Evolutionary conservation across 2,113 vertebrate species (phyloP).

Genomic region (Pagrus major): DNA sequence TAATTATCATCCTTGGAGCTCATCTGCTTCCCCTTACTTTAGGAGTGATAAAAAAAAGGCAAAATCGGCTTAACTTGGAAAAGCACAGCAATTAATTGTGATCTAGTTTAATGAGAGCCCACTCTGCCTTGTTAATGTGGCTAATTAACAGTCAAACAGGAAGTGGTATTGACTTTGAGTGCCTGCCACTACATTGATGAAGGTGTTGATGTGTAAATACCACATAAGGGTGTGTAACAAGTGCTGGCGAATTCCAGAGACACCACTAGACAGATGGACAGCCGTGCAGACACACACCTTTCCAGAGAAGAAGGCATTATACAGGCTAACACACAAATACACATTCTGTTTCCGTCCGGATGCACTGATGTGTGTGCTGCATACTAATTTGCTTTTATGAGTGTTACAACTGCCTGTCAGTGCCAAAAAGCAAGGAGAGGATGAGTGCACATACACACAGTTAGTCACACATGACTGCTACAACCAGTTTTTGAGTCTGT

Average conservation of each 20-base stretch:
- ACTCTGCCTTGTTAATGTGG: constrained; percentile 72
- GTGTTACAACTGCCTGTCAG: constrained; percentile 27
- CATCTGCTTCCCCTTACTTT: constrained; percentile 67
- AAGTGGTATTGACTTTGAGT: constrained; percentile 72
- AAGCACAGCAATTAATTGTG: constrained; percentile 69
- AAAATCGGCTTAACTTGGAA: constrained; percentile 67
- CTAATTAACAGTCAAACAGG: constrained; percentile 74
- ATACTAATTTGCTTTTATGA: constrained; percentile 40
- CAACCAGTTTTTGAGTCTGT: background rate
- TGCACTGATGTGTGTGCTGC: background rate
- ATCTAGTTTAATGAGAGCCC: constrained; percentile 68
- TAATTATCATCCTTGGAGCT: constrained; percentile 67
- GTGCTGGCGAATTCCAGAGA: constrained; percentile 20
- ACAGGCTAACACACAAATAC: constrained; percentile 25
- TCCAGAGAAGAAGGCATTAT: background rate
- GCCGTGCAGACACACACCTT: background rate
- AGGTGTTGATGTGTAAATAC: constrained; percentile 67
- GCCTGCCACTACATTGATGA: constrained; percentile 66
- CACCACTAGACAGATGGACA: constrained; percentile 28
- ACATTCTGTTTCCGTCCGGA: constrained; percentile 1
- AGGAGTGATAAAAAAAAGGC: constrained; percentile 42
- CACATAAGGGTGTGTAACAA: constrained; percentile 20
- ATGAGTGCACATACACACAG: background rate
- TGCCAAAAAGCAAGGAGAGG: constrained; percentile 22
- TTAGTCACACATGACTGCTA: background rate